Evolutionary conservation across 2,888 invertebrate genomes (phyloP), one percentile per base, ranked within the genome.

Genomic region (Paralinhomoeus sp.): DNA sequence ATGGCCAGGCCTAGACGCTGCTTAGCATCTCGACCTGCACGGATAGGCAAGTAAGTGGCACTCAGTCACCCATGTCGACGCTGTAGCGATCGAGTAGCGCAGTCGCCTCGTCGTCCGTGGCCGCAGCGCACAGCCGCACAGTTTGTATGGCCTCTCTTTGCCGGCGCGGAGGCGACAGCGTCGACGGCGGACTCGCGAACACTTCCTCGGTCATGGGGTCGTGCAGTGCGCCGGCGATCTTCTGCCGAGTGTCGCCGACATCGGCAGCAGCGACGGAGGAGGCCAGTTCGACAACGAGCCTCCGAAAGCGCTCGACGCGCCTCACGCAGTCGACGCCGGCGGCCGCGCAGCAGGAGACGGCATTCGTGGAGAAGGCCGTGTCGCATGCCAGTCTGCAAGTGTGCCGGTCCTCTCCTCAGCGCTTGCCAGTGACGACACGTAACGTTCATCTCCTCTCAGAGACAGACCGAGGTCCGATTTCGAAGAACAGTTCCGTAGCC

Each of bases 351-450:
- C 91, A 89, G 43, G 87, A 84, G 1, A 91, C 80, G 24, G 85
- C 83, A 67, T 93, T 93, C 52, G 85, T 89, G 1, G 87, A 89
- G 62, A 82, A 82, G 0, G 93, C 78, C 35, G 91, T 91, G 18
- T 84, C 85, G 63, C 89, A 89, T 58, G 47, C 84, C 54, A 85
- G 76, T 53, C 85, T 77, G 61, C 51, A 54, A 33, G n/a, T n/a
- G n/a, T n/a, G n/a, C n/a, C n/a, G n/a, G n/a, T n/a, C n/a, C n/a
- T n/a, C n/a, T n/a, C n/a, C n/a, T n/a, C n/a, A n/a, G n/a, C n/a
- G n/a, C n/a, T n/a, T n/a, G n/a, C n/a, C n/a, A n/a, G n/a, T n/a
- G n/a, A n/a, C n/a, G n/a, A n/a, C n/a, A n/a, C n/a, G n/a, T n/a
- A n/a, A n/a, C n/a, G n/a, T n/a, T n/a, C n/a, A n/a, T n/a, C n/a